phyloP scores from a whole-genome alignment of 2,113 vertebrate genomes.

The Microtus oregoni region DNA sequence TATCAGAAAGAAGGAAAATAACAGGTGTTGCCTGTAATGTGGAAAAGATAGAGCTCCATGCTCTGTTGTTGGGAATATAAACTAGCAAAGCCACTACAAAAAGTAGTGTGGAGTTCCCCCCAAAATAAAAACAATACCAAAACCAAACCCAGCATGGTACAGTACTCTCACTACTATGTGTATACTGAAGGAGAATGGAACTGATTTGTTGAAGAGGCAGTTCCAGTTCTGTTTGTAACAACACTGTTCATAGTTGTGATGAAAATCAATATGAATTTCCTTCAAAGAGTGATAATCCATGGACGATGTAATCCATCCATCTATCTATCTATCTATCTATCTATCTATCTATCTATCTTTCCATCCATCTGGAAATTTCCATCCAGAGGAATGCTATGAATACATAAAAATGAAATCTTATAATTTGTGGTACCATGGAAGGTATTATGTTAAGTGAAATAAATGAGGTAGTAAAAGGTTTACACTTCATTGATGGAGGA shows the following conservation, averaged over 20 bases:
- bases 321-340: no score
- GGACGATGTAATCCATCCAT: no score
- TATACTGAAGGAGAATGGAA: background rate
- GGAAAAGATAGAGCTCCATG: background rate
- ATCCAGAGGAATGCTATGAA: background rate
- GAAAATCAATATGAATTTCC: background rate
- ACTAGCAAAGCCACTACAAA: background rate
- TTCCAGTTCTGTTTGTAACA: background rate
- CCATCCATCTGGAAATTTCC: no score
- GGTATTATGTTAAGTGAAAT: background rate
- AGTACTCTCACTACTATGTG: background rate
- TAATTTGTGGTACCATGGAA: background rate
- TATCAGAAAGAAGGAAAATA: background rate
- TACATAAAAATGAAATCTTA: background rate
- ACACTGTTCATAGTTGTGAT: no score
- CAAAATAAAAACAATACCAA: background rate
- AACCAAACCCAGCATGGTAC: background rate
- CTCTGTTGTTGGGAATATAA: background rate
- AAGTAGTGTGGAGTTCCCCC: background rate
- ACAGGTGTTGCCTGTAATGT: background rate
- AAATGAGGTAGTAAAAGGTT: background rate
- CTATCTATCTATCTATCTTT: no score
- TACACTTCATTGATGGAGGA: background rate
- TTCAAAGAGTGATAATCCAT: background rate
- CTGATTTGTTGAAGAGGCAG: background rate